Evolutionary conservation across 1,140 invertebrate genomes (phyloP).

Genomic region (Marisa cornuarietis): DNA sequence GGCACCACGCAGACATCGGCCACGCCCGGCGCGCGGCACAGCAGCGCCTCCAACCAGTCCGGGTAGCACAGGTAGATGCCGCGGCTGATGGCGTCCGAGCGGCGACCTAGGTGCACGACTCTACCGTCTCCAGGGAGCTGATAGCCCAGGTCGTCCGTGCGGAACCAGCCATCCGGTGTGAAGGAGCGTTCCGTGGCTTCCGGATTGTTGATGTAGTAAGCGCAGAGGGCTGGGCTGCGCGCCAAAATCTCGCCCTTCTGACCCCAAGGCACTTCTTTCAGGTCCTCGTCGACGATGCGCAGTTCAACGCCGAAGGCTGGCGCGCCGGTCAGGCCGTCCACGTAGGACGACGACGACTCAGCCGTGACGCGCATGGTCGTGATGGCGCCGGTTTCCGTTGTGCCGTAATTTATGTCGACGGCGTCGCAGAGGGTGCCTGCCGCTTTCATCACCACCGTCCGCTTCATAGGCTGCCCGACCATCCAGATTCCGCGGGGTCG

Average conservation of each 20-base stretch:
- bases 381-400: constrained; percentile 30
- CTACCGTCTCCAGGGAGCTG: constrained; percentile 6
- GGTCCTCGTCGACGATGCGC: constrained; percentile 26
- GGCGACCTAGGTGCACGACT: constrained; percentile 26
- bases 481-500: constrained; percentile 23
- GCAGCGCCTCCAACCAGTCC: constrained; percentile 29
- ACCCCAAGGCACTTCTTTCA: constrained; percentile 20
- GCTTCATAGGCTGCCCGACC: constrained; percentile 33
- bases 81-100: constrained; percentile 28
- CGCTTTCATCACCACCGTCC: constrained; percentile 1
- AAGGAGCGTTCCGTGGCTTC: constrained; percentile 15
- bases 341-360: background rate
- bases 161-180: constrained; percentile 33
- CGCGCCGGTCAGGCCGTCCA: constrained; percentile 22
- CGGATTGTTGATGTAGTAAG: constrained; percentile 27
- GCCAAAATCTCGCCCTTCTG: constrained; percentile 27
- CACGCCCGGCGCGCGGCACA: constrained; percentile 13
- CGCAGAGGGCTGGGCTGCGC: constrained; percentile 21
- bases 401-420: constrained; percentile 34
- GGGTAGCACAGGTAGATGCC: constrained; percentile 33
- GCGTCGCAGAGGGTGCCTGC: constrained; percentile 19
- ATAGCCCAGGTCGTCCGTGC: constrained; percentile 35
- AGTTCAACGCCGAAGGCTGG: constrained; percentile 25
- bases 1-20: constrained; percentile 28
- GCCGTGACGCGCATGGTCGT: constrained; percentile 25